A percentile compares a stretch with the other conserved stretches of the same genome.
Evolutionary conservation across 2,113 vertebrate genomes (phyloP).

Genomic region (Ellobius talpinus): DNA sequence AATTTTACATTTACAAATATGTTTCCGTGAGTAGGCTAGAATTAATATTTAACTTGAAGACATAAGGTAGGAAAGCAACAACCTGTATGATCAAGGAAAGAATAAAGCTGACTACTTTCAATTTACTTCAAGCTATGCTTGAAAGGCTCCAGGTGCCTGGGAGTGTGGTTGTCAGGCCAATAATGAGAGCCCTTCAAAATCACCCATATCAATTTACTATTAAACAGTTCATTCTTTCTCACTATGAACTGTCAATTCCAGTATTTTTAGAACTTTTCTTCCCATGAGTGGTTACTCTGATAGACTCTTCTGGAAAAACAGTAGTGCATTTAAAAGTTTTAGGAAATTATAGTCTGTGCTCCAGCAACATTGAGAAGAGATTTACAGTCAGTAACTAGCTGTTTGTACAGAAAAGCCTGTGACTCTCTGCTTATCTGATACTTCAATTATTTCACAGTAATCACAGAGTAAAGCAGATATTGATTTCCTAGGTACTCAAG

Average conservation of each 20-base stretch:
- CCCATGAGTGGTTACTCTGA: conserved; percentile 46
- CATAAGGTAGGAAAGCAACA: background rate
- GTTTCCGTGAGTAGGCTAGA: background rate
- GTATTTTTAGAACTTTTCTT: conserved; percentile 76
- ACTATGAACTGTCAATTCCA: conserved; percentile 49
- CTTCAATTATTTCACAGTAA: conserved; percentile 88
- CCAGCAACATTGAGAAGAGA: conserved; percentile 64
- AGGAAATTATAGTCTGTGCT: conserved; percentile 77
- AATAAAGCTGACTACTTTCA: conserved; percentile 42
- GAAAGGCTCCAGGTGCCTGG: conserved; percentile 12
- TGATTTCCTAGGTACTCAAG: conserved; percentile 88
- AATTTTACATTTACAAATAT: background rate
- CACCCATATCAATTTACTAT: conserved; percentile 68
- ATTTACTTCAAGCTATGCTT: conserved; percentile 6
- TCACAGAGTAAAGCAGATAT: conserved; percentile 86
- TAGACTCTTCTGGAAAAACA: conserved; percentile 41
- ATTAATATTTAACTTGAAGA: conserved; percentile 24
- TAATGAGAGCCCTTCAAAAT: conserved; percentile 72
- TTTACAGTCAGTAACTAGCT: conserved; percentile 80
- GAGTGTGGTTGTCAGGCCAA: background rate
- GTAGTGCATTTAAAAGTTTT: conserved; percentile 77
- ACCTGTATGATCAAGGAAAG: conserved; percentile 30
- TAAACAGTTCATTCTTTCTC: conserved; percentile 66
- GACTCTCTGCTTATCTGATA: conserved; percentile 86
- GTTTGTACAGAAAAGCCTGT: conserved; percentile 80